Evolutionary conservation across 2,797 vertebrate genomes (phyloP), one percentile per base, ranked within the genome.

Genomic region (Lepilemur septentrionalis): DNA sequence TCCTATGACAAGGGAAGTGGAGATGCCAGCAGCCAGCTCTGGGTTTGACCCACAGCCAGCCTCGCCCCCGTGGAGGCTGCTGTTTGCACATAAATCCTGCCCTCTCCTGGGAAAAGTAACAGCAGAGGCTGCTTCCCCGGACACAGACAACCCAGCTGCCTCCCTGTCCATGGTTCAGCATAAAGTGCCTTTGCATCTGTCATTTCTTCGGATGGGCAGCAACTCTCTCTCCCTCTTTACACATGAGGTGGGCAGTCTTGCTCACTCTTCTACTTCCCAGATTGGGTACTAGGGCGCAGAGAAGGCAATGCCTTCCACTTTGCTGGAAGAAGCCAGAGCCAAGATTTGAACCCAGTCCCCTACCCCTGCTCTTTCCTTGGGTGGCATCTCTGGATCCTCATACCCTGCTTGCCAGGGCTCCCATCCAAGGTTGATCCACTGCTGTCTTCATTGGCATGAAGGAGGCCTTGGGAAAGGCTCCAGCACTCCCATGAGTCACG

Each of bases 391-490:
- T 28, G 67, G 61, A 75, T 93, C 63, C 32, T 80, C 43, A 61
- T 1, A 9, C 50, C 70, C 67, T 8, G 48, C 38, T 48, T 63
- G 20, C 59, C 79, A 80, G 84, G 95, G 95, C 65, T 84, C 38
- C 59, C 14, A 10, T 59, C 86, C 67, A 61, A 82, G 95, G 63
- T 57, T 48, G 46, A 61, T 35, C 41, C 43, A 79, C 35, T 5
- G 5, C 23, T 35, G 43, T 85, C 85, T 85, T 76, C 20, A 12
- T 69, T 61, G 61, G 70, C 61, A 41, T 4, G 67, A 90, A 83
- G 76, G 70, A 94, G 30, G 65, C 94, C 89, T 94, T 91, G 84
- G 94, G 89, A 95, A 91, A 80, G 65, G 75, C 61, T 97, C 94
- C 94, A 93, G 14, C 0, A 25, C 73, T 96, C 96, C 96, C 94